phyloP scores from a whole-genome alignment of 2,797 vertebrate species.

The Mergus octosetaceus region DNA sequence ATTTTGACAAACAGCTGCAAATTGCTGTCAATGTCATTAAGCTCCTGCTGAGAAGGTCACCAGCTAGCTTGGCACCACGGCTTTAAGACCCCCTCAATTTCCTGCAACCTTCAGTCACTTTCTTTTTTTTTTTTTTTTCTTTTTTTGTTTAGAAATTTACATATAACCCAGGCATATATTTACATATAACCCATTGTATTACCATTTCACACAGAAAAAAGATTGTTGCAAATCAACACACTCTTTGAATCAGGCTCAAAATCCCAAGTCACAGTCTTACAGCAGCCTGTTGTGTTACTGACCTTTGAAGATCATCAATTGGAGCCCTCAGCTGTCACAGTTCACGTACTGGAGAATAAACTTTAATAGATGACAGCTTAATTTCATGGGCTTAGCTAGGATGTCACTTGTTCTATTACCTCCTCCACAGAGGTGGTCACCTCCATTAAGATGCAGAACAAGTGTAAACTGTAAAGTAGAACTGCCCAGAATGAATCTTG shows the following conservation, averaged over 20 bases:
- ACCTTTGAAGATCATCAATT: background rate
- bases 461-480: background rate
- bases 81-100: background rate
- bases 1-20: background rate
- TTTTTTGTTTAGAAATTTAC: background rate
- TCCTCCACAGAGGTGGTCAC: background rate
- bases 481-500: background rate
- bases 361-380: background rate
- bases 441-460: background rate
- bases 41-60: background rate
- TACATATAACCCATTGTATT: background rate
- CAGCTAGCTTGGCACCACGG: background rate
- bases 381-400: background rate
- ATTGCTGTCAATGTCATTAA: slow-evolving; percentile 12
- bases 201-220: background rate
- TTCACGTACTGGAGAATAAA: background rate
- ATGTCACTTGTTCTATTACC: background rate
- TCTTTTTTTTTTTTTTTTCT: too few species aligned
- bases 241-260: background rate
- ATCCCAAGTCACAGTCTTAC: background rate
- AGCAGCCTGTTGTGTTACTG: background rate
- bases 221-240: background rate
- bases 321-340: background rate
- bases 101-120: background rate
- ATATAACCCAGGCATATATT: background rate